Evolutionary conservation across 2,888 invertebrate genomes (phyloP).

Genomic region (Gerris lacustris): DNA sequence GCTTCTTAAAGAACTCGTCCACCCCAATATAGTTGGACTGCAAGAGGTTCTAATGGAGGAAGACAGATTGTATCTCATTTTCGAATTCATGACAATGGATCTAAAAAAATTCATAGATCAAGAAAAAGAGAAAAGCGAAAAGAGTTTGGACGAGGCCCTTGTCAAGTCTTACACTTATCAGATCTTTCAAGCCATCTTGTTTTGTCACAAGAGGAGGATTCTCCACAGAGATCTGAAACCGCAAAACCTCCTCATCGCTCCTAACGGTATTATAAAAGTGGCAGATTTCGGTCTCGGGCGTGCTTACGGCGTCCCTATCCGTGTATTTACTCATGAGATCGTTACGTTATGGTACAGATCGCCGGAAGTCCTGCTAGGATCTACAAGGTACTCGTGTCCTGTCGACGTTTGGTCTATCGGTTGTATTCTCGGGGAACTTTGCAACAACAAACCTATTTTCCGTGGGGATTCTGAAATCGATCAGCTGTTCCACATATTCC

Average conservation of each 20-base stretch:
- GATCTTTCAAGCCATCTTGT: constrained; percentile 30
- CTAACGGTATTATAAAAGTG: constrained; percentile 87
- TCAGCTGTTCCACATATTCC: constrained; percentile 93
- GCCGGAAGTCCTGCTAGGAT: constrained; percentile 88
- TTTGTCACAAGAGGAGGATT: constrained; percentile 78
- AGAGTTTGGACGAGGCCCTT: constrained; percentile 64
- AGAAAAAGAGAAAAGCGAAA: constrained; percentile 53
- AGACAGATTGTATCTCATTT: constrained; percentile 81
- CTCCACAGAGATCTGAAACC: constrained; percentile 91
- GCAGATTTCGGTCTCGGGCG: constrained; percentile 96
- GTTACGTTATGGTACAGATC: constrained; percentile 97
- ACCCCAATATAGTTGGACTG: constrained; percentile 87
- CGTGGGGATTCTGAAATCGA: constrained; percentile 99
- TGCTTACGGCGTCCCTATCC: constrained; percentile 88
- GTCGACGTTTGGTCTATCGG: constrained; percentile 96
- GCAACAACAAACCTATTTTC: constrained; percentile 82
- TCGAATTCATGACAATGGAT: constrained; percentile 94
- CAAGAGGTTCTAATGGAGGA: constrained; percentile 94
- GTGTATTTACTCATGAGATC: constrained; percentile 83
- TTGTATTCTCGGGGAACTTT: constrained; percentile 97
- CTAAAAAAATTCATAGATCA: constrained; percentile 90
- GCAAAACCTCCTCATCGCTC: constrained; percentile 87
- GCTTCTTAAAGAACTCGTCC: constrained; percentile 80
- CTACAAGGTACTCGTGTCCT: constrained; percentile 80
- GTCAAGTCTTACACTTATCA: constrained; percentile 73